Percentiles rank a stretch among this genome's conserved stretches.
phyloP scores from a whole-genome alignment of 2,113 vertebrate genomes.

The Sapajus apella region DNA sequence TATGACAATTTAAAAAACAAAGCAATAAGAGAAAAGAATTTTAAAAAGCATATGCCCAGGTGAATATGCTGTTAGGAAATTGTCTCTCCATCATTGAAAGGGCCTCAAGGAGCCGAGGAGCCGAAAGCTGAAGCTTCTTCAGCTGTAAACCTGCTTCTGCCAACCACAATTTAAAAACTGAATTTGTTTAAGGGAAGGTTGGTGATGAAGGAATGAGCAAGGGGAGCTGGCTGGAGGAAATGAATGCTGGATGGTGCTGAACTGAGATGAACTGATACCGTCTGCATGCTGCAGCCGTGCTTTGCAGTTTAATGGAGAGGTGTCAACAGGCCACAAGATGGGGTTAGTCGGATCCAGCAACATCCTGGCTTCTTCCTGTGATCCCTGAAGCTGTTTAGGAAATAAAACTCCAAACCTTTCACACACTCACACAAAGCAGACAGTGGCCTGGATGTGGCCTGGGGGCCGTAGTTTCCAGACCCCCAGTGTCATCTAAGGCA shows the following conservation, averaged over 20 bases:
- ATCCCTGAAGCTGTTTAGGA: not conserved
- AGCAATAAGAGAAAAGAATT: not conserved
- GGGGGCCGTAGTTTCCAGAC: too few relatives aligned
- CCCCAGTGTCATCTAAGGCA: accelerated
- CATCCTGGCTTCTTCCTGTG: not conserved
- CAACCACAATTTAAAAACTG: not conserved
- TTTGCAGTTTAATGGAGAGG: not conserved
- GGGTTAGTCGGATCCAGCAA: not conserved
- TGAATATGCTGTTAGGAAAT: too few relatives aligned
- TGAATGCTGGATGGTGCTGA: accelerated
- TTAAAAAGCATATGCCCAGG: accelerated
- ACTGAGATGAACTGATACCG: not conserved
- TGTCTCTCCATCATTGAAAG: not conserved
- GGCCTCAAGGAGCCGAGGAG: not conserved
- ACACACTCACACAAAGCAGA: not conserved
- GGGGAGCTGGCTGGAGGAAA: not conserved
- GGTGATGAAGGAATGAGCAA: not conserved
- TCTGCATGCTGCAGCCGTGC: not conserved
- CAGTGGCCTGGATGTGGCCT: not conserved
- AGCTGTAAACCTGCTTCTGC: not conserved
- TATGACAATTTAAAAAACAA: not conserved
- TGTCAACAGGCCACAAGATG: accelerated
- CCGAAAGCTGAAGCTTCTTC: not conserved
- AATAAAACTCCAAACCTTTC: not conserved
- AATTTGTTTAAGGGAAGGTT: not conserved